phyloP scores from a whole-genome alignment of 2,888 invertebrate genomes.

The Pammene fasciana region DNA sequence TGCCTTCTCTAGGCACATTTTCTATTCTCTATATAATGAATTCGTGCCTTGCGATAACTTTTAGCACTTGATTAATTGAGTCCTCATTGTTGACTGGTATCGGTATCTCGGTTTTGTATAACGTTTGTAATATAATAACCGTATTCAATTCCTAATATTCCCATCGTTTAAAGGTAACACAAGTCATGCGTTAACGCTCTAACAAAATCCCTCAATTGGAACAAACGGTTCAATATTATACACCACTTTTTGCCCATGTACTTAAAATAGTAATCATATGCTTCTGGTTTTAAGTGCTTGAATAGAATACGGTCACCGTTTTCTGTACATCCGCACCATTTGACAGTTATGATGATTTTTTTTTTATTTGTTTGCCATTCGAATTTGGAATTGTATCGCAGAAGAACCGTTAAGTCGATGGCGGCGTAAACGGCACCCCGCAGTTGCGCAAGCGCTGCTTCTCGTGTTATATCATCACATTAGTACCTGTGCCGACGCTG shows the following conservation, averaged over 20 bases:
- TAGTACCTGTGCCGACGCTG: constrained; percentile 7
- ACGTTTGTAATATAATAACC: constrained; percentile 35
- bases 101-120: not conserved
- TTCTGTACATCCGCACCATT: constrained; percentile 29
- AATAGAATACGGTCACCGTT: constrained; percentile 30
- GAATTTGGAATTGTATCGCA: constrained; percentile 39
- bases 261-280: constrained; percentile 46
- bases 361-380: constrained; percentile 41
- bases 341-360: constrained; percentile 29
- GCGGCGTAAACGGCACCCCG: constrained; percentile 39
- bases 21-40: too few species aligned
- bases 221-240: constrained; percentile 55
- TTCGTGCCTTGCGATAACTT: too few species aligned
- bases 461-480: constrained; percentile 41
- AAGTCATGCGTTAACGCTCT: constrained; percentile 59
- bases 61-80: too few species aligned
- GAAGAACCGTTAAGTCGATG: constrained; percentile 42
- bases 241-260: constrained; percentile 50
- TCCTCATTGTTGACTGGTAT: not conserved
- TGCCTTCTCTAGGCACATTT: too few species aligned
- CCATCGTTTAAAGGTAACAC: constrained; percentile 51
- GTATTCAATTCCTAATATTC: constrained; percentile 50
- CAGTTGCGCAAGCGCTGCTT: constrained; percentile 38
- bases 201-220: constrained; percentile 57
- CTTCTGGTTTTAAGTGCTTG: constrained; percentile 36